Evolutionary conservation across 2,888 invertebrate species (phyloP).

Genomic region (Spatulosminthurus flaviceps): DNA sequence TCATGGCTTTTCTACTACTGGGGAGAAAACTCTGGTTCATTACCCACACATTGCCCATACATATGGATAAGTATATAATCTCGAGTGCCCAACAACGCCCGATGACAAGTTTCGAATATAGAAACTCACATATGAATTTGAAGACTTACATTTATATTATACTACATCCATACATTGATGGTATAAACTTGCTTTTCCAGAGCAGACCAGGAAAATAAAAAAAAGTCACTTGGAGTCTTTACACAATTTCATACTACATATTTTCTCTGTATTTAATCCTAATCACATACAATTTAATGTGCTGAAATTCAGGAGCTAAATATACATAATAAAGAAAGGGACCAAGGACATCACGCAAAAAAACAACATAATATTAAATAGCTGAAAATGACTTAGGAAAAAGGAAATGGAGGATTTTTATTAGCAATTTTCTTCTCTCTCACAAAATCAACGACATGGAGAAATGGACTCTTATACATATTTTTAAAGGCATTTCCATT

Average conservation of each 20-base stretch:
- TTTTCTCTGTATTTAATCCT: conserved; percentile 7
- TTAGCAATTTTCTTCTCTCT: neutral
- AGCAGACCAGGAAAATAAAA: no score
- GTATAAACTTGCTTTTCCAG: no score
- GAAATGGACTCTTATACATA: neutral
- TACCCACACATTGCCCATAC: neutral
- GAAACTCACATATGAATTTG: no score
- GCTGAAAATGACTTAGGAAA: neutral
- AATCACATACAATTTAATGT: neutral
- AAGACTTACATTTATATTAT: no score
- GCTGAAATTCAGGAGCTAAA: no score
- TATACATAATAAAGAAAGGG: no score
- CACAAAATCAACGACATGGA: neutral
- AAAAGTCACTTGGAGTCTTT: conserved; percentile 3
- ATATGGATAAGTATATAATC: neutral
- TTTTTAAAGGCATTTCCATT: neutral
- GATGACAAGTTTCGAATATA: no score
- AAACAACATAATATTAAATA: neutral
- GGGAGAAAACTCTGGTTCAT: conserved; percentile 18
- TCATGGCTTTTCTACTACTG: conserved; percentile 11
- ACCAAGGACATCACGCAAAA: neutral
- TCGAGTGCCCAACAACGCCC: neutral
- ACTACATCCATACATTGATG: no score
- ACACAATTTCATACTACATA: neutral
- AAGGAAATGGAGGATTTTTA: neutral